Conservation (phyloP, 1,140 invertebrate genomes). For the Sinonovacula constricta region DNA sequence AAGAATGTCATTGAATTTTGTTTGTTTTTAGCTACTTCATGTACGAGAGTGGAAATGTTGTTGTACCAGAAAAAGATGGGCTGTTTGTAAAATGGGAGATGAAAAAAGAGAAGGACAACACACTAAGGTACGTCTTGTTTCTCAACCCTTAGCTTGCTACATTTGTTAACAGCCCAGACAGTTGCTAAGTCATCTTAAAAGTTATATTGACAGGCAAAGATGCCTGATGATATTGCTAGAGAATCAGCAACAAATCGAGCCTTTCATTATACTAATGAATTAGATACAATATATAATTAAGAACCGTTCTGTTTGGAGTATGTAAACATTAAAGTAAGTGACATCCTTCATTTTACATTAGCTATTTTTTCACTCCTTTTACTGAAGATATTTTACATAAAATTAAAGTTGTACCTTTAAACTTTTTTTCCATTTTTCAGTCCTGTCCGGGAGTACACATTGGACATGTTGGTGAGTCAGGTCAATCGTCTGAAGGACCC, state of each 20-base stretch:
- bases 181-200: background rate
- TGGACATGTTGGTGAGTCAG: constrained; percentile 63
- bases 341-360: background rate
- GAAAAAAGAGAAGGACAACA: background rate
- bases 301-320: background rate
- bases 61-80: background rate
- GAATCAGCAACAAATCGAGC: no score
- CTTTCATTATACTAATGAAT: no score
- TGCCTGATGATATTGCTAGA: background rate
- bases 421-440: background rate
- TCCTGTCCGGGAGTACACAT: constrained; percentile 27
- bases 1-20: background rate
- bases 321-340: background rate
- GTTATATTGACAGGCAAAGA: background rate
- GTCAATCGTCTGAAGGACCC: constrained; percentile 68
- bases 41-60: background rate
- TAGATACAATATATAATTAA: no score
- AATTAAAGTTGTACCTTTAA: background rate
- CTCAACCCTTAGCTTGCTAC: no score
- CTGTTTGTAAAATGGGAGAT: constrained; percentile 22
- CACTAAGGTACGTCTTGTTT: background rate
- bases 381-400: background rate
- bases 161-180: background rate
- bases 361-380: background rate
- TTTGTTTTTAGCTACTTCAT: background rate